phyloP scores from a whole-genome alignment of 2,797 vertebrate genomes.

The Eulemur rubriventer region DNA sequence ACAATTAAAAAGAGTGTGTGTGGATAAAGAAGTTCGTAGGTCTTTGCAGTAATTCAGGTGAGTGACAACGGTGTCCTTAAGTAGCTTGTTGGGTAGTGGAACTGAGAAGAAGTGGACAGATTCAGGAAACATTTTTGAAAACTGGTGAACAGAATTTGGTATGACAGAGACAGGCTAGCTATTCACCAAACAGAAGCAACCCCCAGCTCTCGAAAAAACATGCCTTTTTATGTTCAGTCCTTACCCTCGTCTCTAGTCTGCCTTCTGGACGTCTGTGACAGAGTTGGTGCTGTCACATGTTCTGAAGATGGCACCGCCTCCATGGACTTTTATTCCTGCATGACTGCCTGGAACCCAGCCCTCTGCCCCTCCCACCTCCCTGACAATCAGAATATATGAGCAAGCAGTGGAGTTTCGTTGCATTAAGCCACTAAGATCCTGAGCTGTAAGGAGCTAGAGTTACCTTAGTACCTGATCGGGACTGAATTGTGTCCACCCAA shows the following conservation, averaged over 20 bases:
- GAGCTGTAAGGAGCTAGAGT: background rate
- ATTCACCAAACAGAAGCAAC: background rate
- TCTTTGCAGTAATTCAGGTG: background rate
- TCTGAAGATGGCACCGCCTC: background rate
- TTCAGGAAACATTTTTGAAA: background rate
- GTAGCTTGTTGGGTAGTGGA: background rate
- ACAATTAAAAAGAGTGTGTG: background rate
- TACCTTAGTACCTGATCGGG: background rate
- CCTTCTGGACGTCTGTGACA: background rate
- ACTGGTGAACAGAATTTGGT: background rate
- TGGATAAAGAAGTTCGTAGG: background rate
- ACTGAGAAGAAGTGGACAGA: background rate
- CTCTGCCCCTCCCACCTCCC: background rate
- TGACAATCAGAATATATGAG: background rate
- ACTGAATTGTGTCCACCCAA: background rate
- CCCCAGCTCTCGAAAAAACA: rapidly evolving
- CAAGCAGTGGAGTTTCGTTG: background rate
- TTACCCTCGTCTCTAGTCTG: background rate
- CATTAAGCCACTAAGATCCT: background rate
- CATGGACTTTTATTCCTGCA: background rate
- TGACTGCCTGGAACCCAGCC: no score
- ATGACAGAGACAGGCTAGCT: background rate
- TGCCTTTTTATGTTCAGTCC: background rate
- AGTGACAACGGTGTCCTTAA: background rate
- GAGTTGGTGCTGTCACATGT: background rate